phyloP scores from a whole-genome alignment of 2,113 vertebrate species.

The Dasyornis broadbenti region DNA sequence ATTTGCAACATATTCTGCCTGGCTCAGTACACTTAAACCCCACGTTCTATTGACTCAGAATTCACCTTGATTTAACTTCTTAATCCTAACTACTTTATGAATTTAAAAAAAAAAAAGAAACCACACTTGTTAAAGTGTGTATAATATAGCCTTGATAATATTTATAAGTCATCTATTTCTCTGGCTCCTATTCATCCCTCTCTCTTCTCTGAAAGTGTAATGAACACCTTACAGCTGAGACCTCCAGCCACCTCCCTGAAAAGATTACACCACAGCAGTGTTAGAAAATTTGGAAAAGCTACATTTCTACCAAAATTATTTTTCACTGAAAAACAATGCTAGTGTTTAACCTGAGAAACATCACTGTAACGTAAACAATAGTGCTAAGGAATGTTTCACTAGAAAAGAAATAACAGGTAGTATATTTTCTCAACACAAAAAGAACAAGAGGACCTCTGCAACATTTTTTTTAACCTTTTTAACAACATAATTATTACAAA shows the following conservation, averaged over 20 bases:
- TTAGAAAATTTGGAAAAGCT: not conserved
- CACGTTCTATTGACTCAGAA: not conserved
- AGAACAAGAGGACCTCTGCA: not conserved
- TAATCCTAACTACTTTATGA: not conserved
- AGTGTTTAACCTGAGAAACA: not conserved
- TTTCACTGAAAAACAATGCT: not conserved
- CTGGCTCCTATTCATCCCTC: not conserved
- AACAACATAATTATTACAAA: not conserved
- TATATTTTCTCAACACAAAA: not conserved
- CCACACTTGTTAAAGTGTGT: not conserved
- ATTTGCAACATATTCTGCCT: not conserved
- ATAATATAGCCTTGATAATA: not conserved
- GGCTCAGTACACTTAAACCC: not conserved
- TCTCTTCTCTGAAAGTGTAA: not conserved
- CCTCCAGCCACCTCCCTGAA: not conserved
- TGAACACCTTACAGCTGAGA: not conserved
- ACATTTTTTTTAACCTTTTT: not conserved
- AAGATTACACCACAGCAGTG: not conserved
- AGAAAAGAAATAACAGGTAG: not conserved
- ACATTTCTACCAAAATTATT: not conserved
- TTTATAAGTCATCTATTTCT: not conserved
- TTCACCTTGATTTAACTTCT: not conserved
- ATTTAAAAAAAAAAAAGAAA: not conserved
- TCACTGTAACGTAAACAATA: not conserved
- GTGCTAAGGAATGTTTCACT: not conserved